Base-by-base conservation (phyloP, 2,113 vertebrate genomes). In the Amphilophus citrinellus region DNA sequence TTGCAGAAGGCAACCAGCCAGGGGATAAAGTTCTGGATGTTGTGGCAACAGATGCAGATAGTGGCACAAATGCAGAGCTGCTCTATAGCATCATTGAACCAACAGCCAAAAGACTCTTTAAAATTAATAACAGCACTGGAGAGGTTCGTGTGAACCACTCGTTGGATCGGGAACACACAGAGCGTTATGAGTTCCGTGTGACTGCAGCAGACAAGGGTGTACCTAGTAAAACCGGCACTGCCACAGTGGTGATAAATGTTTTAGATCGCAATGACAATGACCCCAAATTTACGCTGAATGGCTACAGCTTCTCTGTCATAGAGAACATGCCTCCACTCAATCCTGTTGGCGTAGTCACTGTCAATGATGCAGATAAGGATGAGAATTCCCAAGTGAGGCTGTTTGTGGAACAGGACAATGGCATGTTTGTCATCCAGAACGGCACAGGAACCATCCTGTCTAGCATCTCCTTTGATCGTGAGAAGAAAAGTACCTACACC, bases 191-290 rank as follows among this genome's bases (percentile, higher is more conserved):
- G 80, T 97, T 99, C 89, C 95, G 95, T 9, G 98, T 99, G 57
- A 97, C 98, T 1, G 98, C 98, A 0, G 95, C 97, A 1, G 98
- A 99, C 90, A 98, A 98, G 60, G 98, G 98, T 10, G 95, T 96
- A 30, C 98, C 98, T 14, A 98, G 97, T 91, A 96, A 98, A 83
- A 97, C 97, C 42, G 98, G 98, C 78, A 99, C 98, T 0, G 97
- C 98, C 0, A 98, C 97, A 0, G 97, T 99, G 76, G 95, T 97
- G 20, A 89, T 99, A 79, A 98, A 96, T 0, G 97, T 99, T 63
- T 94, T 98, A 83, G 98, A 99, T 91, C 96, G 97, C 88, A 99
- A 99, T 35, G 98, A 99, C 96, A 99, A 99, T 0, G 98, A 99
- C 91, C 98, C 98, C 60, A 98, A 98, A 84, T 99, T 99, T 80